Evolutionary conservation across 2,888 invertebrate genomes (phyloP), one percentile per base, ranked within the genome.

Genomic region (Asteroscopus sphinx): DNA sequence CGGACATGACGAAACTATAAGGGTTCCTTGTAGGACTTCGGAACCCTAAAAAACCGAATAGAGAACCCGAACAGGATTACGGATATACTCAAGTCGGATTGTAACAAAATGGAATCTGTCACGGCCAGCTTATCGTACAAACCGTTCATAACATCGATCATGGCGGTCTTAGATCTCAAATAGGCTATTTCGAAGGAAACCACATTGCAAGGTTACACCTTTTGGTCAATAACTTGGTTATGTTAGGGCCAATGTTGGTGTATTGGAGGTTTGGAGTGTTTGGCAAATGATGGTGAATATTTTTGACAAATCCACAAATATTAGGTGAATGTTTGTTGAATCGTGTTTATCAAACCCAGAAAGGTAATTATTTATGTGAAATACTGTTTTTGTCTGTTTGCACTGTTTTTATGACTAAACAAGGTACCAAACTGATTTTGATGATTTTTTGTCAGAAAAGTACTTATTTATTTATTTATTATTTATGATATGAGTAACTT

Each of bases 171-270:
- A 45, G 35, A 35, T 59, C 39, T 44, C 49, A 67, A 72, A 73
- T 58, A 35, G 53, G 12, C 42, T 60, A 46, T 61, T 68, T 39
- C 44, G 42, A 15, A 15, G 35, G 41, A 12, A 35, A 61, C 55
- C 58, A 16, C 55, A 58, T 58, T 51, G 41, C 40, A 40, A 53
- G 55, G 55, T 41, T 28, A 39, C 66, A 26, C 62, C 72, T 67
- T 67, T 55, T 15, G 75, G 71, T 67, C 32, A 35, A 55, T 74
- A 70, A 73, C 67, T 64, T 30, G 40, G 70, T 73, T 52, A 46
- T 26, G 15, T n/a, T 46, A 7, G 13, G 42, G 11, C 54, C 54
- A 46, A 53, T 46, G 26, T 54, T 49, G 45, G 61, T 13, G 8
- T 21, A 7, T 42, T 52, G 30, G 42, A 11, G 15, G 6, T 55